Base-by-base conservation (phyloP, 2,113 vertebrate species). In the Apodemus sylvaticus region DNA sequence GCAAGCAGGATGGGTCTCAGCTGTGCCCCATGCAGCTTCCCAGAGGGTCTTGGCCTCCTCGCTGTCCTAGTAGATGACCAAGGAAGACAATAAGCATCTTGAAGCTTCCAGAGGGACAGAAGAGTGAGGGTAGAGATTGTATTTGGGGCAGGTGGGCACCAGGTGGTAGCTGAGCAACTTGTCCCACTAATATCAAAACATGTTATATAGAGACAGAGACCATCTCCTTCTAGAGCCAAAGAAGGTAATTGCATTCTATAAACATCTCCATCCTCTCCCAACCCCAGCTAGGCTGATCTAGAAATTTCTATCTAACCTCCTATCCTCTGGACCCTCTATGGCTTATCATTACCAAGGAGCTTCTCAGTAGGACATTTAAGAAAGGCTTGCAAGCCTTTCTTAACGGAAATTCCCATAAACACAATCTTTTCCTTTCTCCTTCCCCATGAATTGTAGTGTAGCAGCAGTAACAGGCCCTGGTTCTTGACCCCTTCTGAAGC, bases 381-480 rank as follows among this genome's bases (percentile, higher is more conserved):
- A 48, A 48, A 48, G 45, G 45, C 45, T 7, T 7, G 19, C 11
- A 58, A 55, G 11, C 2, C 68, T 74, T 62, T 42, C 55, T 55
- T 34, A 26, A 68, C 55, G 79, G 90, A 58, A 74, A 7, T 48
- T 26, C 71, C 29, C 14, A 29, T 45, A 53, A 70, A 36, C n/a
- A 11, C 19, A 5, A 31, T 48, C 20, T 73, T 74, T 70, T 78
- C 79, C 64, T 51, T 58, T 83, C 68, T 60, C 24, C 3, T 5
- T 87, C 64, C 48, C 45, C 1, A 1, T 20, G 94, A 14, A n/a
- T 5, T 9, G 31, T 0, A 5, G 68, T 9, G 31, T 0, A 5
- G 68, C 29, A 48, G 48, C 51, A 45, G 55, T 13, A 22, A 0
- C 0, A 2, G 0, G 20, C 4, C 31, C 39, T 39, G 7, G 73